Conservation (phyloP, 2,113 vertebrate genomes). For the Acrocephalus kingi region DNA sequence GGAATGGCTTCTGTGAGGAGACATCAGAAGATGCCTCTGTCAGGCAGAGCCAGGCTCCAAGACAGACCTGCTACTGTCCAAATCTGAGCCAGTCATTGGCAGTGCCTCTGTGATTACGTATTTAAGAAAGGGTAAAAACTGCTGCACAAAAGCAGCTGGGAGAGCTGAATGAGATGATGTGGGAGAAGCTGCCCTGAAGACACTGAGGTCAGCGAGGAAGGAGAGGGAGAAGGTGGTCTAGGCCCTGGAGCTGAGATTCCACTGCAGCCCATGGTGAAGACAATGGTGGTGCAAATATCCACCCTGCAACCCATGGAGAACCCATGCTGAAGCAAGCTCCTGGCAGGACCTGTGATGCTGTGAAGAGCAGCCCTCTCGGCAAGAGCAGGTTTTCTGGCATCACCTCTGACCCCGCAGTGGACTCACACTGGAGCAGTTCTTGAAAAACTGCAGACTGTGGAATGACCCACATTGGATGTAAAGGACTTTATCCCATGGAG, state of each 20-base stretch:
- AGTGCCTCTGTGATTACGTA: not conserved
- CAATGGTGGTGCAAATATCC: not conserved
- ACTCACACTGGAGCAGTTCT: not conserved
- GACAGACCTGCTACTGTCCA: fast-evolving
- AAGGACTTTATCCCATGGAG: not conserved
- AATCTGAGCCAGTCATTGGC: not conserved
- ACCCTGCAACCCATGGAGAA: not conserved
- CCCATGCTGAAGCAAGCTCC: not conserved
- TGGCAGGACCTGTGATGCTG: not conserved
- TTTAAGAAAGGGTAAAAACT: not conserved
- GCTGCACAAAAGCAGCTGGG: not conserved
- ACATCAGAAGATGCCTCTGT: not conserved
- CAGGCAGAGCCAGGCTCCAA: not conserved
- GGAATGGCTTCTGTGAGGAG: not conserved
- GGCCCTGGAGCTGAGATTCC: not conserved
- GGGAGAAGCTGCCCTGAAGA: not conserved
- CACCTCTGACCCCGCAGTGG: fast-evolving
- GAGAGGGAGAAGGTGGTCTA: not conserved
- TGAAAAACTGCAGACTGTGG: not conserved
- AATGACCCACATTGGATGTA: not conserved
- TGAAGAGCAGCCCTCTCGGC: not conserved
- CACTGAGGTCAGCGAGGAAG: not conserved
- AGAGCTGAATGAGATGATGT: not conserved
- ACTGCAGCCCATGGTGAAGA: not conserved
- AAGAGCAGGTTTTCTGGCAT: not conserved